Base-by-base conservation (phyloP, 2,113 vertebrate genomes). In the Pampusana beccarii region DNA sequence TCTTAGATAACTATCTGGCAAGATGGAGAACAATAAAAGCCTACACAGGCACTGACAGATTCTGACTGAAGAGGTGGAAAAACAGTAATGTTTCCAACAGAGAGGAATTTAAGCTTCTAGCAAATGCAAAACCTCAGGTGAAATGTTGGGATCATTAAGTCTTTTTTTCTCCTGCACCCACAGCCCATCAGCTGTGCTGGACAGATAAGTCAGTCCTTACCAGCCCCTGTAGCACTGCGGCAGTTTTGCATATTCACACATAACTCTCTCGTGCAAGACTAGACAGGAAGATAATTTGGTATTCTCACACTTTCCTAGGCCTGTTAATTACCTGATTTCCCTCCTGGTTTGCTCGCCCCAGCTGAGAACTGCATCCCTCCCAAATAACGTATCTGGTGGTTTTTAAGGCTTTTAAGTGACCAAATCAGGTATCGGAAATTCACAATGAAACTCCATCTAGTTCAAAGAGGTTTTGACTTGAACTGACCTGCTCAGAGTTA, bases 51-150 rank as follows among this genome's bases (percentile, higher is more conserved):
- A 40, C 46, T 73, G 67, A 88, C 48, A 91, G 74, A 67, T 74
- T 83, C 65, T 67, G 69, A 80, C 65, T 58, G 94, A 93, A 94
- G 12, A 79, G 67, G 70, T 79, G 36, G 31, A 20, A 54, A 87
- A 93, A 58, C 24, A n/a, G 61, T 50, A 69, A 94, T 36, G 17
- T 9, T 77, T 93, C 61, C 89, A 86, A 86, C 69, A 69, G 83
- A 89, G 72, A 3, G 66, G 69, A 85, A 73, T 87, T 89, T 56
- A 91, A 87, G 62, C 54, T 86, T 84, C 77, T 9, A 91, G 83
- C 46, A 92, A 91, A 91, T 16, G 48, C 79, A 61, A 89, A 96
- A 69, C 31, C 57, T 84, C 65, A 69, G 61, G 61, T 94, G 90
- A 92, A 90, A 75, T 29, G 57, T 1, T 79, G 69, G 17, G 24